Conservation (phyloP, 2,888 invertebrate species). For the Sycophila texana region DNA sequence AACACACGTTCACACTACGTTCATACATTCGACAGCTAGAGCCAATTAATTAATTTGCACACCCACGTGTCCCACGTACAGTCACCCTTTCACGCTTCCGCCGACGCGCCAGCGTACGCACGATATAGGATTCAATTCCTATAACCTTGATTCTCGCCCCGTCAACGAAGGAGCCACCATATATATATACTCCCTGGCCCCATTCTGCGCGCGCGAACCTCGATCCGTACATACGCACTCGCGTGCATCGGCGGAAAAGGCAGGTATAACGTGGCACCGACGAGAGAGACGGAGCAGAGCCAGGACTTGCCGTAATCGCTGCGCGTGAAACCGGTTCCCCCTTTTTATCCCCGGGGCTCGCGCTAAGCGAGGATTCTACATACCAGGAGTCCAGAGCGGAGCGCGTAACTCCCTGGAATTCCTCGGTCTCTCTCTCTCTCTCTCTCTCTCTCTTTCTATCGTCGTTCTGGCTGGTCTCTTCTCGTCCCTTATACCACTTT, state of each 20-base stretch:
- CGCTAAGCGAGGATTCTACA: constrained; percentile 16
- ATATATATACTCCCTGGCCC: background rate
- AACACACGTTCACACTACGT: too few species aligned
- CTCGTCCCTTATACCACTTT: too few species aligned
- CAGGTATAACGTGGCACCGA: background rate
- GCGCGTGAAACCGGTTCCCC: constrained; percentile 23
- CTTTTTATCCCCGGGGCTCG: background rate
- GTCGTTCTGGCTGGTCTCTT: too few species aligned
- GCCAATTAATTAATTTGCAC: too few species aligned
- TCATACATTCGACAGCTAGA: too few species aligned
- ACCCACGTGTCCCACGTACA: too few species aligned
- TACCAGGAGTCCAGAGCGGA: constrained; percentile 7
- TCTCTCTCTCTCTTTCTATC: background rate
- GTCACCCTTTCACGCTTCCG: too few species aligned
- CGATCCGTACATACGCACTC: background rate
- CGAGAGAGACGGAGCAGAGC: constrained; percentile 5
- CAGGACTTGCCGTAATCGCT: constrained; percentile 4
- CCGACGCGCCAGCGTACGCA: too few species aligned
- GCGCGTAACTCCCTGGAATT: background rate
- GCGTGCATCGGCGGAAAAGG: background rate
- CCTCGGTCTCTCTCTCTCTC: background rate
- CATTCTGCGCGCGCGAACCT: background rate
- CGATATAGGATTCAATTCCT: too few species aligned
- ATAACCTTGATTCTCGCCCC: constrained; percentile 14
- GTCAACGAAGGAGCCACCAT: background rate